Evolutionary conservation across 2,113 vertebrate genomes (phyloP), one percentile per base, ranked within the genome.

Genomic region (Lepus americanus): DNA sequence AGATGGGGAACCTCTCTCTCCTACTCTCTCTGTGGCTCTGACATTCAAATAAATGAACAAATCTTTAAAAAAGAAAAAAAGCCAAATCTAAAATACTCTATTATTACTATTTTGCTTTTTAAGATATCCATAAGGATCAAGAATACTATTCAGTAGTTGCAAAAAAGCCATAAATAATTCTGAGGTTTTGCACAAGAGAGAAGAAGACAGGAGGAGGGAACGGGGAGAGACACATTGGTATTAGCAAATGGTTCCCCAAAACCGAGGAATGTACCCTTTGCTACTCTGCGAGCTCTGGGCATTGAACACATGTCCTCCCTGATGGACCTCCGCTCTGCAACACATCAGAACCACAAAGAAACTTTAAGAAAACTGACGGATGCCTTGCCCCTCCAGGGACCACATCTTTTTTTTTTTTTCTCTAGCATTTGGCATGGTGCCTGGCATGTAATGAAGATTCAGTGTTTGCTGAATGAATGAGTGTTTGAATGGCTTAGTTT

Each of bases 381-480:
- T 59, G 23, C 6, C 8, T 55, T 20, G 7, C 7, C 23, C 10
- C 29, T 31, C 9, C 1, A 76, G 72, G 73, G 39, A 64, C 31
- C 20, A n/a, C 49, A 51, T 73, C 78, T 82, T 74, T 63, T 17
- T 88, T 79, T 36, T 64, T 29, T 17, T 85, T 73, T 88, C 73
- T 86, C 44, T 13, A 36, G 81, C 14, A 27, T 39, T 59, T 90
- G 95, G 91, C 73, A 64, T 51, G 64, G 33, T 53, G 69, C 63
- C 76, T 49, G 63, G 20, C 17, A 31, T 17, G 9, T 90, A 90
- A 96, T 83, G 91, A 92, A 92, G 89, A 92, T 89, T 88, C 73
- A 92, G 49, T 96, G 93, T 91, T 86, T 92, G 91, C 55, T 82
- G 91, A 94, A 69, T 95, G 95, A 97, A 95, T 64, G 95, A 91